Conservation (phyloP, 1,140 invertebrate genomes). For the Trigoniulus corallinus region DNA sequence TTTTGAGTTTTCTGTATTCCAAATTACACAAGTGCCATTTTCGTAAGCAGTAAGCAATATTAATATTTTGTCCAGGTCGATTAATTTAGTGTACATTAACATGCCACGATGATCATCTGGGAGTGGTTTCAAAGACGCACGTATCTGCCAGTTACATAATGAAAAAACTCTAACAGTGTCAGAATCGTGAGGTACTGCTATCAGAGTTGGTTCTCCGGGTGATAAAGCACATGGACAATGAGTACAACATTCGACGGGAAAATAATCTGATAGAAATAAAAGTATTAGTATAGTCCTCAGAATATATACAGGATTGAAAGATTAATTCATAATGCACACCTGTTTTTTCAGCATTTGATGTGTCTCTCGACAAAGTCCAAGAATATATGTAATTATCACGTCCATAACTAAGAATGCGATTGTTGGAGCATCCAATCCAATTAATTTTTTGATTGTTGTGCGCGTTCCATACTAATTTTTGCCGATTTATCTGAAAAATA, state of each 20-base stretch:
- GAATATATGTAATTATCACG: not conserved
- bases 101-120: no score
- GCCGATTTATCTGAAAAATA: not conserved
- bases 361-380: not conserved
- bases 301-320: not conserved
- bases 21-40: conserved; percentile 1
- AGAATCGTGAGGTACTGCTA: no score
- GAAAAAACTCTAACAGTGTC: no score
- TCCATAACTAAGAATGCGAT: not conserved
- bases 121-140: no score
- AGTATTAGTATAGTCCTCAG: no score
- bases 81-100: no score
- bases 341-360: not conserved
- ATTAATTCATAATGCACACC: not conserved
- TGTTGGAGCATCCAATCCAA: not conserved
- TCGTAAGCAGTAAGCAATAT: conserved; percentile 2
- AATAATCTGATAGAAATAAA: no score
- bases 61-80: no score
- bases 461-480: not conserved
- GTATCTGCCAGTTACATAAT: no score
- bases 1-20: not conserved
- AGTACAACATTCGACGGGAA: not conserved
- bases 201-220: no score
- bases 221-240: conserved; percentile 3
- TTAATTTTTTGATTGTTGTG: not conserved